Evolutionary conservation across 1,140 invertebrate species (phyloP).

Genomic region (Pseudomyrmex pallidus): DNA sequence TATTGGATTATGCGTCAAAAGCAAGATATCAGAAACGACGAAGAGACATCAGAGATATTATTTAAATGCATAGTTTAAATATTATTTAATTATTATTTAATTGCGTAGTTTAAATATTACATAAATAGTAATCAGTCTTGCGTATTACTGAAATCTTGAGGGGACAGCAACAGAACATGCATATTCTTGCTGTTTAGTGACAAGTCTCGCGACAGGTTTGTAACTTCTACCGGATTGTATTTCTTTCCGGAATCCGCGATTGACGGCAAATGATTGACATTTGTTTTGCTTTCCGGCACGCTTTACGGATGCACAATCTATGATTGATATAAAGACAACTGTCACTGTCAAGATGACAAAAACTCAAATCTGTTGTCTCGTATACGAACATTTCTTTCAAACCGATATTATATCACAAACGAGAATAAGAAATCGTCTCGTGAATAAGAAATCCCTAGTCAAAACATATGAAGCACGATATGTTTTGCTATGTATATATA

Average conservation of each 20-base stretch:
- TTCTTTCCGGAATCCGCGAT: not conserved
- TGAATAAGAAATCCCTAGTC: conserved; percentile 5
- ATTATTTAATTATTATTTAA: conserved; percentile 7
- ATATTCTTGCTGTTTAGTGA: not conserved
- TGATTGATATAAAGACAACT: conserved; percentile 14
- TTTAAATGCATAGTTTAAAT: conserved; percentile 18
- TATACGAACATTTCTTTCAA: not conserved
- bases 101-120: conserved; percentile 14
- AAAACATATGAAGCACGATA: not conserved
- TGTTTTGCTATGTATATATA: too few species aligned
- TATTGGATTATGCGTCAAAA: conserved; percentile 25
- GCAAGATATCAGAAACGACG: not conserved
- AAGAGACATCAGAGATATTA: too few species aligned
- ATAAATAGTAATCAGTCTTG: conserved; percentile 1
- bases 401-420: not conserved
- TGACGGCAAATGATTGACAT: conserved; percentile 37
- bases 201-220: not conserved
- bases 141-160: too few species aligned
- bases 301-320: conserved; percentile 25
- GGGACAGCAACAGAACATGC: too few species aligned
- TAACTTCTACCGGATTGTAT: not conserved
- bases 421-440: not conserved
- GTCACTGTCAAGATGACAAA: not conserved
- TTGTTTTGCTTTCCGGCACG: conserved; percentile 49
- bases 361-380: not conserved